These are phyloP conservation scores for Narcine bancroftii DNA, from an alignment of 2,113 vertebrate genomes.

Conservation along the genomic window DNA sequence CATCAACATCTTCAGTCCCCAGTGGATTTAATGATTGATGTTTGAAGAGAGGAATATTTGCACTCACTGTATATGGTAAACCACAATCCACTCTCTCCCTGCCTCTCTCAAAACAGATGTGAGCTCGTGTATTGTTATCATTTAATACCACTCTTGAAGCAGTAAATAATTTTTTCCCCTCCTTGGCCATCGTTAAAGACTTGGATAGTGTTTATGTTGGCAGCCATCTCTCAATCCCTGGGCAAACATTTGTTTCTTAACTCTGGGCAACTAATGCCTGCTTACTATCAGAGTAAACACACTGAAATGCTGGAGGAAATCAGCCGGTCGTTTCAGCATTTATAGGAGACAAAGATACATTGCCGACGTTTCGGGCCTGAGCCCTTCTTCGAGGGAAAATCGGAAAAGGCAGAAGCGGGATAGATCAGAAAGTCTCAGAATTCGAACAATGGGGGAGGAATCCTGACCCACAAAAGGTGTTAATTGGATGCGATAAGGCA, in stretches of 20 bases:
- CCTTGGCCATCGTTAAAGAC: too few species aligned
- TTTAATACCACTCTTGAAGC: background rate
- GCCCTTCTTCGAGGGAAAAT: too few species aligned
- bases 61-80: background rate
- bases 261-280: background rate
- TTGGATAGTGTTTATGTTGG: background rate
- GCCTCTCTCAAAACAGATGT: background rate
- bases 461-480: too few species aligned
- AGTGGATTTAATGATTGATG: background rate
- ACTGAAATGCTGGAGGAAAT: too few species aligned
- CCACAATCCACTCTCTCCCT: background rate
- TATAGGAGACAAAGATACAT: too few species aligned
- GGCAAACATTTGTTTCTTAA: background rate
- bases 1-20: background rate
- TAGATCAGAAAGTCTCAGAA: too few species aligned
- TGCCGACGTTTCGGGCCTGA: too few species aligned
- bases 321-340: too few species aligned
- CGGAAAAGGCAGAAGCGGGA: too few species aligned
- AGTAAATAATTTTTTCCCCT: background rate
- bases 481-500: too few species aligned
- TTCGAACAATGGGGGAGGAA: too few species aligned
- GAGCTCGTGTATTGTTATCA: background rate
- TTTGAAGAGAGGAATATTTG: background rate
- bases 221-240: constrained; percentile 1
- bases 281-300: background rate